These are phyloP conservation scores for Propithecus deckenii DNA, from an alignment of 2,797 vertebrate species.

Conservation along the genomic window DNA sequence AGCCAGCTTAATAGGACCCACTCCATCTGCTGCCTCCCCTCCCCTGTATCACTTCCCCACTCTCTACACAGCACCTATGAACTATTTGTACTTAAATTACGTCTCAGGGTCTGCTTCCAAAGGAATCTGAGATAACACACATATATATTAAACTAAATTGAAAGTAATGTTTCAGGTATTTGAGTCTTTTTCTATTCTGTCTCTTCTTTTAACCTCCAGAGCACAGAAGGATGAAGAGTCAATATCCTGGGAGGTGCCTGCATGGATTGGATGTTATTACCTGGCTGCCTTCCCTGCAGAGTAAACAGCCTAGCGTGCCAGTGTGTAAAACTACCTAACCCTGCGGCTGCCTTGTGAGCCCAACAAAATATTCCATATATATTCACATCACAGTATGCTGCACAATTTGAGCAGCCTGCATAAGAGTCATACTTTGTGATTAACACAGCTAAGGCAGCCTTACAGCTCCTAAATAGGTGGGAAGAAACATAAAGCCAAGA, in stretches of 20 bases:
- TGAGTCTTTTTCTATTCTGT: background rate
- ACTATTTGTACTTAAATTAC: background rate
- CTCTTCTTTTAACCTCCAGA: conserved; percentile 14
- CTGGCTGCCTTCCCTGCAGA: conserved; percentile 21
- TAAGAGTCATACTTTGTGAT: conserved; percentile 39
- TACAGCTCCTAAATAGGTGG: background rate
- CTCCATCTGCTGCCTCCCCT: background rate
- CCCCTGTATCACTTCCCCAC: background rate
- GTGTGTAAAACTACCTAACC: background rate
- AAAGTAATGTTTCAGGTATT: conserved; percentile 42
- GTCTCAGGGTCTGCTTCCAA: background rate
- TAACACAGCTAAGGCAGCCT: background rate
- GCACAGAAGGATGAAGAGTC: background rate
- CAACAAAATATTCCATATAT: conserved; percentile 47
- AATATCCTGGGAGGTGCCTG: background rate
- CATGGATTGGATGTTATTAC: conserved; percentile 38
- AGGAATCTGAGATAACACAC: background rate
- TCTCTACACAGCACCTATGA: background rate
- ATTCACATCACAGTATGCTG: conserved; percentile 71
- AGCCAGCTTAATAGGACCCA: background rate
- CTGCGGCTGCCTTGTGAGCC: background rate
- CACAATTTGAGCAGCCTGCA: conserved; percentile 44
- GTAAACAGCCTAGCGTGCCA: background rate
- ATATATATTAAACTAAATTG: conserved; percentile 1
- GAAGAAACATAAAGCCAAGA: conserved; percentile 13